Evolutionary conservation across 30 jellyfish, hydroid and myxozoan genomes (phyloP), one percentile per base, ranked within the genome.

Genomic region (Aurelia sp.): DNA sequence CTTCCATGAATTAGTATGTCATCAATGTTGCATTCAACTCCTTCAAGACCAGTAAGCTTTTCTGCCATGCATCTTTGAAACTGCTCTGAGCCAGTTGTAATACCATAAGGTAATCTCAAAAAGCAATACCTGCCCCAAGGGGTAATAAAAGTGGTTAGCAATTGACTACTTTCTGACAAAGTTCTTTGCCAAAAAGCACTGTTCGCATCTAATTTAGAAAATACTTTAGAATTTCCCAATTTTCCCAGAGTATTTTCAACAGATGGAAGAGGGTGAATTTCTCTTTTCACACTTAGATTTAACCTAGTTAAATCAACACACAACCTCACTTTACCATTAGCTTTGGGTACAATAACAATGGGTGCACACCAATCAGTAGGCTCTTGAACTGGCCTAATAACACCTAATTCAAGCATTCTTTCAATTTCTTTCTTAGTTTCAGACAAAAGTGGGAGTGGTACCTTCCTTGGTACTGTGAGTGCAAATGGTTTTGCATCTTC

Each of bases 311-410:
- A 50, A 61, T 83, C 97, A 19, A 89, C 83, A 83, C 95, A 81
- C 18, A 89, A 27, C 31, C 95, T 63, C 21, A 89, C 83, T 31
- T 89, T 52, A 41, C 62, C 82, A 31, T n/a, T n/a, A n/a, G n/a
- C n/a, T n/a, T n/a, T n/a, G n/a, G 75, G 73, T 23, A 73, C 91
- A 17, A 73, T 88, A n/a, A 89, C 87, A 22, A 89, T 81, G 1
- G 95, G 87, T 11, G 87, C 86, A 59, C 90, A 73, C 96, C 95
- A 81, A 62, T 73, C 96, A 12, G 97, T 89, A 9, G 90, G 91
- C 27, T 71, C 70, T 16, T 89, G 93, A 15, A 81, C 74, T 55
- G 74, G 85, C 60, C 53, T 71, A 3, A 82, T 89, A 61, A 89
- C 96, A 13, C 97, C 93, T 69, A 81, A n/a, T 63, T 12, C 40